Percentiles rank a stretch among this genome's conserved stretches.
phyloP scores from a whole-genome alignment of 2,113 vertebrate genomes.

The Scophthalmus maximus region DNA sequence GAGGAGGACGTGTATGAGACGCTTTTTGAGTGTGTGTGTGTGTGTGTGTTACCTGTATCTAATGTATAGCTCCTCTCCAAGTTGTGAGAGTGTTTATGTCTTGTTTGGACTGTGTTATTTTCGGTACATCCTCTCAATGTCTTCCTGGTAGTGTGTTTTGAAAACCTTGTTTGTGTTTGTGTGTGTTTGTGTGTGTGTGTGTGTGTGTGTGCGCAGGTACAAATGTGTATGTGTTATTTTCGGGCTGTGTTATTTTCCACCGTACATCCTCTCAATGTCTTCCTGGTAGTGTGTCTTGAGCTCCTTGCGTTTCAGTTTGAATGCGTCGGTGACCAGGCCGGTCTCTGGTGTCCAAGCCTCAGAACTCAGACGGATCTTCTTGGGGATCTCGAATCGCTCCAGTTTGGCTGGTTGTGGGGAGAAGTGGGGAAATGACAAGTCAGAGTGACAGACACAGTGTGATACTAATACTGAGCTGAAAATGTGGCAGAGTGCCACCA shows the following conservation, averaged over 20 bases:
- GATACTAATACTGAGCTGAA: conserved; percentile 2
- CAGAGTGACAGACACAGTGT: conserved; percentile 9
- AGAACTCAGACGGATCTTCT: conserved; percentile 93
- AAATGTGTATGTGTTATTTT: conserved; percentile 25
- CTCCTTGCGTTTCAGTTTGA: conserved; percentile 97
- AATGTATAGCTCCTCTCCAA: conserved; percentile 7
- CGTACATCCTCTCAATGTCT: conserved; percentile 97
- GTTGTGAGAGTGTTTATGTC: neutral
- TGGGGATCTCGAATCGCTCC: conserved; percentile 96
- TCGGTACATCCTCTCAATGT: conserved; percentile 3
- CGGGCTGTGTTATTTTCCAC: conserved; percentile 82
- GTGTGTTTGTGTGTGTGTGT: conserved; percentile 30
- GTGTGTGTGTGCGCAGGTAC: conserved; percentile 11
- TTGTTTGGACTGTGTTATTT: too few relatives aligned
- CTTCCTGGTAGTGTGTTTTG: conserved; percentile 31
- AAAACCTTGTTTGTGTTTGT: conserved; percentile 30
- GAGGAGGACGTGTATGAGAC: conserved; percentile 35
- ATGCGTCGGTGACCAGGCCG: conserved; percentile 95
- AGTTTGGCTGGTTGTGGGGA: conserved; percentile 85
- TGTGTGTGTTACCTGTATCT: conserved; percentile 33
- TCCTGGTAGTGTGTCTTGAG: conserved; percentile 92
- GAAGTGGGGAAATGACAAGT: conserved; percentile 5
- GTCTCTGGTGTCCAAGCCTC: conserved; percentile 98
- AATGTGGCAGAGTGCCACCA: too few relatives aligned
- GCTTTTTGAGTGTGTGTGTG: conserved; percentile 10